Percentiles rank a stretch among this genome's conserved stretches.
These are phyloP conservation scores for Protophormia terraenovae DNA, from an alignment of 2,888 invertebrate genomes.

Conservation along the genomic window DNA sequence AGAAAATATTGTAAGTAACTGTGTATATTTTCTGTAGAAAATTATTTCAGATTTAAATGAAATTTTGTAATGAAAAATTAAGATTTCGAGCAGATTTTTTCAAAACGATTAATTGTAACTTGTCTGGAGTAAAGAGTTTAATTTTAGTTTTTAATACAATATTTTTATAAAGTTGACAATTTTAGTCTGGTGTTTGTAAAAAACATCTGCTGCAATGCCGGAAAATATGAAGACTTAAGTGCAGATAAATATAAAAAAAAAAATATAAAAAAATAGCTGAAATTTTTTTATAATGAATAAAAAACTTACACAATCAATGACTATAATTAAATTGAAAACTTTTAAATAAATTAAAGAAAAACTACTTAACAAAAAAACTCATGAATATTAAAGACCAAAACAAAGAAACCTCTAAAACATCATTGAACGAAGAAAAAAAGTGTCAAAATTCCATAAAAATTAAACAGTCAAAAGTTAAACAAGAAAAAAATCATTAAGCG, in stretches of 20 bases:
- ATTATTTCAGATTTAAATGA: no score
- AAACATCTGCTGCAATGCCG: neutral
- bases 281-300: no score
- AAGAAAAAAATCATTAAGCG: constrained; percentile 15
- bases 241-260: no score
- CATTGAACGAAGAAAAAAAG: constrained; percentile 10
- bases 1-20: neutral
- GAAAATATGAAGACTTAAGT: no score
- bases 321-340: neutral
- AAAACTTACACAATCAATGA: neutral
- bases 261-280: no score
- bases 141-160: no score
- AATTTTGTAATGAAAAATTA: neutral
- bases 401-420: constrained; percentile 19
- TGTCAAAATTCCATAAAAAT: constrained; percentile 46
- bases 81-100: no score
- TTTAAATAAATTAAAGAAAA: constrained; percentile 15
- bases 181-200: neutral
- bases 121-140: neutral
- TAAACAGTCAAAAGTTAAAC: constrained; percentile 32
- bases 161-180: neutral
- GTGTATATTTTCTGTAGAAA: neutral
- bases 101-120: no score
- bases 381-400: constrained; percentile 4
- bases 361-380: constrained; percentile 24